Evolutionary conservation across 2,888 invertebrate genomes (phyloP).

Genomic region (Leuctra nigra): DNA sequence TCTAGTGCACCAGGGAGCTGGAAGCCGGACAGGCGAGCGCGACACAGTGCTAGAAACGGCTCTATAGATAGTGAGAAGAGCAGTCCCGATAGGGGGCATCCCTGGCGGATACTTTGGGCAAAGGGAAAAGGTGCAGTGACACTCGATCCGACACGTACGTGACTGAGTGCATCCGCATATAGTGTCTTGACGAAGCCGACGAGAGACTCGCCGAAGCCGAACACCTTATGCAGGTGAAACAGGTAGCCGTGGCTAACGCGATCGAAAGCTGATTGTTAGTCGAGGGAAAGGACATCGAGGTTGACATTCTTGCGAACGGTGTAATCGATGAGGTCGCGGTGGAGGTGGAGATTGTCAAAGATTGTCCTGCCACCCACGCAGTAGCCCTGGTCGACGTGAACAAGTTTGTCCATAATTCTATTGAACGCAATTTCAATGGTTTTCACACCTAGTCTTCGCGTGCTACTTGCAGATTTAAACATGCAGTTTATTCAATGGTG

Average conservation of each 20-base stretch:
- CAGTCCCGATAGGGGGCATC: too few species aligned
- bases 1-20: background rate
- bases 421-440: too few species aligned
- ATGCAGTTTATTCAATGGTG: too few species aligned
- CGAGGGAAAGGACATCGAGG: background rate
- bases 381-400: constrained; percentile 13
- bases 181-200: background rate
- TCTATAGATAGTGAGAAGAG: too few species aligned
- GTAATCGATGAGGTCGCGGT: constrained; percentile 1
- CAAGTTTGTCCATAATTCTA: too few species aligned
- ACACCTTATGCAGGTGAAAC: background rate
- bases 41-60: background rate
- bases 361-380: constrained; percentile 3
- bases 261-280: constrained; percentile 7
- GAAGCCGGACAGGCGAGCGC: background rate
- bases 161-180: background rate
- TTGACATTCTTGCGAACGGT: background rate
- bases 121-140: background rate
- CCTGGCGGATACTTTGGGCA: background rate
- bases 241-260: constrained; percentile 12
- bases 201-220: background rate
- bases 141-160: background rate
- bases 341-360: background rate
- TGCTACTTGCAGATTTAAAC: too few species aligned
- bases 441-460: too few species aligned